Percentiles rank a stretch among this genome's conserved stretches.
phyloP scores from a whole-genome alignment of 1,140 invertebrate species.

The Mactra quadrangularis region DNA sequence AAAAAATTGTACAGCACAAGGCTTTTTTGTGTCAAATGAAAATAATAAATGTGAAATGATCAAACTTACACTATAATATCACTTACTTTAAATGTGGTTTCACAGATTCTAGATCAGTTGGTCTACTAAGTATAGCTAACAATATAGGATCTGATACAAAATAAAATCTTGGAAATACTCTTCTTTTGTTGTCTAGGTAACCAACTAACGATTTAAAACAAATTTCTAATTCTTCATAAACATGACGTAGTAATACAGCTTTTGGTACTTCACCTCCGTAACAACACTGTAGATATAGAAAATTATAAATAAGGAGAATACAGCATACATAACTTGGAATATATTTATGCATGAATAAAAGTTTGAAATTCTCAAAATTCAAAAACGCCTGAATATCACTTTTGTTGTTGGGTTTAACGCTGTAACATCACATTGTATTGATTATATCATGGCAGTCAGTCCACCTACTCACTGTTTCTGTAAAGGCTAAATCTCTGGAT shows the following conservation, averaged over 20 bases:
- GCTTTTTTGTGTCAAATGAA: too few relatives aligned
- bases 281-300: conserved; percentile 78
- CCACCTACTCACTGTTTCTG: too few relatives aligned
- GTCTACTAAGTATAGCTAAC: conserved; percentile 80
- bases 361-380: background rate
- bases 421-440: too few relatives aligned
- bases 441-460: too few relatives aligned
- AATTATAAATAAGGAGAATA: background rate
- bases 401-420: too few relatives aligned
- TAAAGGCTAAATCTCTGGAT: too few relatives aligned
- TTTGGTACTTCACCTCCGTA: conserved; percentile 82
- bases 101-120: conserved; percentile 81
- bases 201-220: conserved; percentile 82
- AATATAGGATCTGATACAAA: conserved; percentile 82
- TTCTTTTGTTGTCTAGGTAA: conserved; percentile 83
- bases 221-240: conserved; percentile 83
- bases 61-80: too few relatives aligned
- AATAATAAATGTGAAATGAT: too few relatives aligned
- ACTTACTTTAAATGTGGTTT: conserved; percentile 81
- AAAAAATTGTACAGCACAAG: too few relatives aligned
- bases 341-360: background rate
- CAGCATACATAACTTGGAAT: background rate
- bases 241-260: conserved; percentile 80
- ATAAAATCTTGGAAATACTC: conserved; percentile 82
- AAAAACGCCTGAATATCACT: too few relatives aligned